These are phyloP conservation scores for Chrysolina haemoptera DNA, from an alignment of 2,888 invertebrate genomes.

Conservation along the genomic window DNA sequence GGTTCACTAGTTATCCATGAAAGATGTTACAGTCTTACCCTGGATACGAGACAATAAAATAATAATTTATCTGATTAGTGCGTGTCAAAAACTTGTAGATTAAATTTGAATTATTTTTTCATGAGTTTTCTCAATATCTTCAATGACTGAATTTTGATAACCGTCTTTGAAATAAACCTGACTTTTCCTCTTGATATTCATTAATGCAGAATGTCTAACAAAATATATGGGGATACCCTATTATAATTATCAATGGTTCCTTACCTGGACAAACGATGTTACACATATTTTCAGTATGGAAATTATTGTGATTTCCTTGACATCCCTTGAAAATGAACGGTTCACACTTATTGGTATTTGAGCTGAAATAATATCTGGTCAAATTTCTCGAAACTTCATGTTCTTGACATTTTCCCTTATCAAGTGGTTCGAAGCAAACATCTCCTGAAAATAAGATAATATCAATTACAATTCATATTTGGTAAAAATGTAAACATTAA, in stretches of 20 bases:
- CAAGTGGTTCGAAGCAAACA: slow-evolving; percentile 84
- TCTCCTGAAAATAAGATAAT: slow-evolving; percentile 73
- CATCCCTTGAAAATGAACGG: slow-evolving; percentile 81
- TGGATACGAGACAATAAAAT: too few relatives aligned
- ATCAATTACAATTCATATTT: neutral
- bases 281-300: slow-evolving; percentile 85
- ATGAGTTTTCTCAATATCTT: too few relatives aligned
- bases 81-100: too few relatives aligned
- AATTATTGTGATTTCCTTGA: slow-evolving; percentile 88
- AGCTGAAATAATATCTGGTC: slow-evolving; percentile 83
- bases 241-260: neutral
- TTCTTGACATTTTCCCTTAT: slow-evolving; percentile 74
- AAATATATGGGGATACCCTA: neutral
- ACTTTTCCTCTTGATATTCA: too few relatives aligned
- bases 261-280: slow-evolving; percentile 85
- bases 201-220: too few relatives aligned
- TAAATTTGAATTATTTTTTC: too few relatives aligned
- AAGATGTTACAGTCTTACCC: too few relatives aligned
- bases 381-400: slow-evolving; percentile 69
- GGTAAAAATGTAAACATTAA: neutral
- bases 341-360: slow-evolving; percentile 83
- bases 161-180: too few relatives aligned
- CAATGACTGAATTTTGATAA: too few relatives aligned
- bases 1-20: too few relatives aligned
- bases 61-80: too few relatives aligned